Conservation (phyloP, 2,888 invertebrate species). For the Drosophila helvetica region DNA sequence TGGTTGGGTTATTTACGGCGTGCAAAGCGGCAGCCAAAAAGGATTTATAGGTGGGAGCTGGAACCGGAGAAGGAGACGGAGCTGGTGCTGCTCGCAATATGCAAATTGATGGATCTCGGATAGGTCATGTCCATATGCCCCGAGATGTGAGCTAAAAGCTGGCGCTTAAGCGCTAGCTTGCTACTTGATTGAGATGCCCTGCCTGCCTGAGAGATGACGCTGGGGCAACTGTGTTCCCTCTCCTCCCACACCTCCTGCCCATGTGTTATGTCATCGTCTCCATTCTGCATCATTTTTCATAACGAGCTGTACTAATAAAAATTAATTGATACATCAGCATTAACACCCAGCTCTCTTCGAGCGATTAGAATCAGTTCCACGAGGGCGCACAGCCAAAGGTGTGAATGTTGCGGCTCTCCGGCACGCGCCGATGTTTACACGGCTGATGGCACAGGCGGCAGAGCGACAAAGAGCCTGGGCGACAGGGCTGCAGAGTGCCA, state of each 20-base stretch:
- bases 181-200: slow-evolving; percentile 65
- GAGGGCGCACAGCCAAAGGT: slow-evolving; percentile 76
- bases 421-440: slow-evolving; percentile 80
- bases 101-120: slow-evolving; percentile 76
- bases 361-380: slow-evolving; percentile 77
- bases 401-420: slow-evolving; percentile 53
- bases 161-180: slow-evolving; percentile 63
- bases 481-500: not conserved
- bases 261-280: slow-evolving; percentile 32
- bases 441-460: slow-evolving; percentile 59
- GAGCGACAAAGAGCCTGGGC: slow-evolving; percentile 10
- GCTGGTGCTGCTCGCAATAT: slow-evolving; percentile 69
- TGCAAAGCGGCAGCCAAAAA: slow-evolving; percentile 66
- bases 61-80: slow-evolving; percentile 11
- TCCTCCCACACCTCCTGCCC: slow-evolving; percentile 7
- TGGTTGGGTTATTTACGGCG: slow-evolving; percentile 70
- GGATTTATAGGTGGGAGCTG: slow-evolving; percentile 73
- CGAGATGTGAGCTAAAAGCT: slow-evolving; percentile 10
- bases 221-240: not conserved
- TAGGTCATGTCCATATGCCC: slow-evolving; percentile 74
- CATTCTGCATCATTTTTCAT: slow-evolving; percentile 64
- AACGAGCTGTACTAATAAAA: slow-evolving; percentile 67
- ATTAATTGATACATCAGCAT: slow-evolving; percentile 78
- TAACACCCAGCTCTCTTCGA: slow-evolving; percentile 66
- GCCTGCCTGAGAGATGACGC: not conserved